phyloP scores from a whole-genome alignment of 2,888 invertebrate genomes.

The Malthinus flaveolus region DNA sequence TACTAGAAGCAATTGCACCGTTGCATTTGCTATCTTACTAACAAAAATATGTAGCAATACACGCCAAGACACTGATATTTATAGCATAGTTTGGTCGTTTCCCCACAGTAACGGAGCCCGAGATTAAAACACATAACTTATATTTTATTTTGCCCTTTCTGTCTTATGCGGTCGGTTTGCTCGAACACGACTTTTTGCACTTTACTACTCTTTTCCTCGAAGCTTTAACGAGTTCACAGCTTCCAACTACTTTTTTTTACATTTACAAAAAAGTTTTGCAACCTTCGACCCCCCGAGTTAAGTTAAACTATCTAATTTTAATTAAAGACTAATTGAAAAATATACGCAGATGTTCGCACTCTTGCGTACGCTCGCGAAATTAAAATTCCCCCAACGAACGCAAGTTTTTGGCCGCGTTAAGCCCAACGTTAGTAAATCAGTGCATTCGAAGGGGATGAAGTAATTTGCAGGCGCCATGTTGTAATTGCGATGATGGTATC shows the following conservation, averaged over 20 bases:
- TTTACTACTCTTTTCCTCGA: conserved; percentile 45
- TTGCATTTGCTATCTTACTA: conserved; percentile 48
- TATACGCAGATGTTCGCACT: conserved; percentile 32
- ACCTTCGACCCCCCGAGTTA: conserved; percentile 18
- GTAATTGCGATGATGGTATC: conserved; percentile 43
- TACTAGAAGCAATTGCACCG: conserved; percentile 38
- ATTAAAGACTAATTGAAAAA: conserved; percentile 49
- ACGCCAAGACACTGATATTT: conserved; percentile 51
- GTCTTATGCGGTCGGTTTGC: conserved; percentile 44
- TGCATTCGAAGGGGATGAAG: conserved; percentile 36
- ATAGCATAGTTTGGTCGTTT: conserved; percentile 49
- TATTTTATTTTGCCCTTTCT: conserved; percentile 53
- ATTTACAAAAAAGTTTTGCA: background rate
- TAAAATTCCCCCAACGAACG: conserved; percentile 42
- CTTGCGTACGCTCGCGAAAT: conserved; percentile 37
- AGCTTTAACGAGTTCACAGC: conserved; percentile 45
- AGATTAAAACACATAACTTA: conserved; percentile 58
- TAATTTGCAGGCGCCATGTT: conserved; percentile 46
- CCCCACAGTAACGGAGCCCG: conserved; percentile 48
- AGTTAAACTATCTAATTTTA: conserved; percentile 31
- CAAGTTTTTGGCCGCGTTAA: conserved; percentile 9
- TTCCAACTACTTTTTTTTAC: conserved; percentile 30
- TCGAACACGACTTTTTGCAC: conserved; percentile 37
- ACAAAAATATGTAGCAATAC: conserved; percentile 52
- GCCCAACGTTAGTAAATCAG: conserved; percentile 37